Base-by-base conservation (phyloP, 2,113 vertebrate genomes). In the Ailuropoda melanoleuca region DNA sequence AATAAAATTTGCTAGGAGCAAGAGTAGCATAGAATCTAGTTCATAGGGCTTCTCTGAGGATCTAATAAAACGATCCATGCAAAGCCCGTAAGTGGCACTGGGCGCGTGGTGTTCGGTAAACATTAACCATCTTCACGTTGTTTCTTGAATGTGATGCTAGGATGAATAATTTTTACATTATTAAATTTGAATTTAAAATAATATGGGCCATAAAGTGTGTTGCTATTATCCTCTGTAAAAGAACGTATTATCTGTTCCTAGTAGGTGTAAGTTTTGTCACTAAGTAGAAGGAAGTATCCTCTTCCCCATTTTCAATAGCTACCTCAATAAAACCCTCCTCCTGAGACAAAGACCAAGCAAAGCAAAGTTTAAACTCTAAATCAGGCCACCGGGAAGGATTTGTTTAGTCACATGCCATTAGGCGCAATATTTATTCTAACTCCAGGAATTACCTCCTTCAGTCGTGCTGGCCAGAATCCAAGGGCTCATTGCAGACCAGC, bases 401-500 rank as follows among this genome's bases (percentile, higher is more conserved):
- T 97, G 12, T 29, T 80, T 37, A n/a, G 31, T 55, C 31, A 95
- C 98, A 46, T 3, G 13, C 17, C n/a, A 10, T 12, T 1, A 5
- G 34, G 66, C 29, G 50, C 53, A 39, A 21, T 14, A 70, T 1
- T 31, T 55, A 87, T 55, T 29, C 29, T 56, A 56, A n/a, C 15
- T 24, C 29, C 77, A 58, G 75, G 75, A 93, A 83, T 98, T 98
- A 99, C 99, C 99, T 99, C 99, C 99, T 98, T 99, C 99, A 0
- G 99, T 99, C 12, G 99, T 99, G 98, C 98, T 99, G 98, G 98
- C 98, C 0, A 98, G 98, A 96, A 99, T 96, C 99, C 99, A 99
- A 80, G 97, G 93, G 96, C 99, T 99, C 83, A 98, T 66, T 0
- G 96, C 34, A 0, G 99, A 99, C 97, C 98, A 98, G 77, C 99